Evolutionary conservation across 2,888 invertebrate genomes (phyloP), one percentile per base, ranked within the genome.

Genomic region (Mystacides longicornis): DNA sequence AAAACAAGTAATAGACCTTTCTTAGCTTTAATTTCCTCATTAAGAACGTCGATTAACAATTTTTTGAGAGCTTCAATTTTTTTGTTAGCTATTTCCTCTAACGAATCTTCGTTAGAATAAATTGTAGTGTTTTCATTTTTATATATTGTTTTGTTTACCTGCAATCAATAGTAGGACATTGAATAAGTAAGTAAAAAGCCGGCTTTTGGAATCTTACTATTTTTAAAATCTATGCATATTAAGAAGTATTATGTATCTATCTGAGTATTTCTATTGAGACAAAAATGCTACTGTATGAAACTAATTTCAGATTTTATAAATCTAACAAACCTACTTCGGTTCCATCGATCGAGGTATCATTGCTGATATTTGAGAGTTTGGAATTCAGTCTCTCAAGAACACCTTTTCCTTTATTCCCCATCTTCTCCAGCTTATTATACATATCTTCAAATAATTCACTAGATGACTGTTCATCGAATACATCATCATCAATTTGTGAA

Each of bases 381-480:
- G 76, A 66, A 55, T 82, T 82, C 1, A 86, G 68, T 61, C 69
- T 76, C 18, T 74, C 65, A 49, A 86, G 66, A 3, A 85, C 77
- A 27, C 73, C 68, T 55, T 76, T 74, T 0, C 84, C 83, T 50
- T 77, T 74, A 1, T 73, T 71, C 0, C 85, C 86, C 11, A 86
- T 65, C 0, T 74, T 73, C 59, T 77, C 75, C 1, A 86, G 68
- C 64, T 78, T 80, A 16, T 71, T 69, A 20, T 83, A 65, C 0
- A 85, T 78, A 19, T 81, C 81, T 60, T 77, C 74, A 53, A 82
- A 79, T 0, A 83, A 73, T 66, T 86, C 85, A 31, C 68, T 69
- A 0, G 78, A 79, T 2, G 58, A 50, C 20, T 45, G 20, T 9
- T 9, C 31, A 31, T 7, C 31, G 9, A 7, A 9, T 9, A 14